These are phyloP conservation scores for Tyto alba DNA, from an alignment of 2,113 vertebrate species.

Conservation along the genomic window DNA sequence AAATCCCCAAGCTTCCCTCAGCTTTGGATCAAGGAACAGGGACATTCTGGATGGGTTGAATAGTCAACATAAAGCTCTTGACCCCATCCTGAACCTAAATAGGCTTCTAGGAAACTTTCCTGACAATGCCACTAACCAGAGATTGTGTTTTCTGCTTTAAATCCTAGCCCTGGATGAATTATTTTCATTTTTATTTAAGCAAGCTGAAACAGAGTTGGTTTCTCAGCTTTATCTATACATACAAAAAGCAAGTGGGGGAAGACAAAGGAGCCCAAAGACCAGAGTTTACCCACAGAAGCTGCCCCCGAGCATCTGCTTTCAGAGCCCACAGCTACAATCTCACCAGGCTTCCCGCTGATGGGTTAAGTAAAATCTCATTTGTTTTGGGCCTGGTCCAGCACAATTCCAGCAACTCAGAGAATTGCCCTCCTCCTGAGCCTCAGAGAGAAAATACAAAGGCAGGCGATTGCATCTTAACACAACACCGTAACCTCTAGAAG, in stretches of 20 bases:
- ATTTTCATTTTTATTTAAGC: not conserved
- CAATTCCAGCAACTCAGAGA: not conserved
- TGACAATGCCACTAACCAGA: not conserved
- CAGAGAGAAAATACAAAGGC: not conserved
- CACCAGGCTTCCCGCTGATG: not conserved
- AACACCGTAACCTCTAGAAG: not conserved
- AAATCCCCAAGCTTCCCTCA: not conserved
- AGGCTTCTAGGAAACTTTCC: not conserved
- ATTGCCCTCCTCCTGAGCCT: not conserved
- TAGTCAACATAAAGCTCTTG: not conserved
- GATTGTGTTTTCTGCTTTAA: not conserved
- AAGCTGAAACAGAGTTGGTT: not conserved
- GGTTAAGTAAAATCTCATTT: constrained; percentile 43
- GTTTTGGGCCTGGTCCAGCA: constrained; percentile 31
- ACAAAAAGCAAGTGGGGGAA: not conserved
- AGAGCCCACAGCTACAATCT: not conserved
- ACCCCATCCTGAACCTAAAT: not conserved
- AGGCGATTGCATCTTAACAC: not conserved
- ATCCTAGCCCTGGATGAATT: not conserved
- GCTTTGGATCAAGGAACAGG: not conserved
- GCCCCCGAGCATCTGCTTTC: not conserved
- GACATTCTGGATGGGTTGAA: not conserved
- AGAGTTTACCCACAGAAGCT: constrained; percentile 7
- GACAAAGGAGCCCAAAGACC: not conserved
- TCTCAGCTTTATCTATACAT: not conserved